Conservation (phyloP, 2,888 invertebrate genomes). For the Mythimna ferrago region DNA sequence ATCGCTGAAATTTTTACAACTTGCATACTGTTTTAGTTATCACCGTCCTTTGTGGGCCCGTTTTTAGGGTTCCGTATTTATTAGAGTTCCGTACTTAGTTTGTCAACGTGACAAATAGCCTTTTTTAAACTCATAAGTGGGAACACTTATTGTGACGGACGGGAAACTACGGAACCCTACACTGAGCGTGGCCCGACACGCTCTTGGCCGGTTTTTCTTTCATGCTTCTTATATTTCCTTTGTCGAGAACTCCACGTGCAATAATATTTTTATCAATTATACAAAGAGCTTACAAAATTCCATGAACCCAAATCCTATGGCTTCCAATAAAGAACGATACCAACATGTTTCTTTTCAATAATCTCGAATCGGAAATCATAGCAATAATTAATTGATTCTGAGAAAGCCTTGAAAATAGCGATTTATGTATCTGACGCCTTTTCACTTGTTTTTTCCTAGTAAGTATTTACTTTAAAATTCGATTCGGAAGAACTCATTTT, state of each 20-base stretch:
- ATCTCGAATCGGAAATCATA: constrained; percentile 1
- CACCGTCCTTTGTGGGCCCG: no score
- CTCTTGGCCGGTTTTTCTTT: no score
- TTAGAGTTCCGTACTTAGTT: no score
- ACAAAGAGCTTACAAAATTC: not conserved
- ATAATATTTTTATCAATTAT: not conserved
- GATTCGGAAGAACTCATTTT: not conserved
- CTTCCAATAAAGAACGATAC: not conserved
- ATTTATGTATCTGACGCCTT: not conserved
- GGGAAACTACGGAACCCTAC: no score
- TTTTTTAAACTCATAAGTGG: no score
- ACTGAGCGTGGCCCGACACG: no score
- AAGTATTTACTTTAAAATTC: constrained; percentile 13
- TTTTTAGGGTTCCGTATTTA: no score
- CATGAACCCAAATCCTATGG: not conserved
- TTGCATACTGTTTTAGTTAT: no score
- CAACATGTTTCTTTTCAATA: constrained; percentile 4
- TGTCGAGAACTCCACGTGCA: not conserved
- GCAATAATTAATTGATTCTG: constrained; percentile 30
- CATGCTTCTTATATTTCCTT: not conserved
- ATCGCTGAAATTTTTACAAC: no score
- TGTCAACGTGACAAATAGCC: no score
- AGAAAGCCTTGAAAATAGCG: constrained; percentile 12
- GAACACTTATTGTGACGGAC: no score
- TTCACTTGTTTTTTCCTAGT: not conserved